Base-by-base conservation (phyloP, 2,888 invertebrate species). In the Hydraecia micacea region DNA sequence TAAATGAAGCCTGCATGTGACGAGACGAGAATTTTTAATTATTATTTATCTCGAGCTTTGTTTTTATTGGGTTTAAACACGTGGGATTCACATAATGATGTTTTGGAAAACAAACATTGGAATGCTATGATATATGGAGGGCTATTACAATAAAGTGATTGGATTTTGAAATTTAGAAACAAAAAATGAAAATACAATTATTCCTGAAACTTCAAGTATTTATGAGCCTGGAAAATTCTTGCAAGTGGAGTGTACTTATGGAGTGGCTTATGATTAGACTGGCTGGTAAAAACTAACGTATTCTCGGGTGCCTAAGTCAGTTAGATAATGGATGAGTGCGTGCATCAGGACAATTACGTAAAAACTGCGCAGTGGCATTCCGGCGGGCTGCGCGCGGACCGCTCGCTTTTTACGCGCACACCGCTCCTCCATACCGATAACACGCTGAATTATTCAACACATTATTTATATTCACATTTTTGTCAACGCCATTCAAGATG, bases 381-480 rank as follows among this genome's bases (percentile, higher is more conserved):
- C 95, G 90, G 88, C 92, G 93, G 92, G 93, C 94, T 93, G 88
- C 90, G 91, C 90, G 88, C 92, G 91, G 90, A 91, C 93, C 93
- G 91, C 91, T 90, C 79, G 86, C 92, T 95, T 95, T 95, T 95
- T 95, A 92, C 92, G 86, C 83, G 87, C 91, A 91, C 92, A 91
- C 92, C 91, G 90, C 91, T 90, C 94, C 85, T 94, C 95, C 96
- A 96, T 96, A 96, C 96, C 95, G 95, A 96, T 96, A 94, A 91
- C 95, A 96, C 96, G 96, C 97, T 97, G 97, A 95, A 97, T 97
- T 93, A 97, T 97, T 97, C 96, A 97, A 93, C 91, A 92, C 94
- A 95, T 94, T 95, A 95, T 96, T 95, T 96, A 97, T 96, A 96
- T 95, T 96, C 96, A 95, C 96, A 96, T 96, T 97, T 96, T 97